Evolutionary conservation across 2,113 vertebrate genomes (phyloP).

Genomic region (Capra hircus): DNA sequence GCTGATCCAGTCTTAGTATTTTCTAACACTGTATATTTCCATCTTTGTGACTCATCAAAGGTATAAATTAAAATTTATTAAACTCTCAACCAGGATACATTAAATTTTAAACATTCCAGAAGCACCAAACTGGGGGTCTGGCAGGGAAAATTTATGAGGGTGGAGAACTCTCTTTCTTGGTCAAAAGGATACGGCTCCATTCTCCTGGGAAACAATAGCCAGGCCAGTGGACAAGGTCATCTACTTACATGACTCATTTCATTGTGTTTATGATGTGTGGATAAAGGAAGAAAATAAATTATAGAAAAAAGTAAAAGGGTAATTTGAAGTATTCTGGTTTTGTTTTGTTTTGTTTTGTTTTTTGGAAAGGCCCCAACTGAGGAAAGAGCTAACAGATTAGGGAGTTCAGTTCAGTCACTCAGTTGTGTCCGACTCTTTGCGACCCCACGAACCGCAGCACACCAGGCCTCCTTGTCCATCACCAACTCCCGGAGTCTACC

Average conservation of each 20-base stretch:
- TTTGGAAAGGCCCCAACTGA: not conserved
- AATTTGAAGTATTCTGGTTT: not conserved
- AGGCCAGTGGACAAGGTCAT: not conserved
- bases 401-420: not conserved
- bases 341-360: not conserved
- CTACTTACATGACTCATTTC: not conserved
- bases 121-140: not conserved
- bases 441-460: accelerated
- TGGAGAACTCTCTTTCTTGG: not conserved
- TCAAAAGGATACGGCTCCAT: not conserved
- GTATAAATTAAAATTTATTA: not conserved
- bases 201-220: not conserved
- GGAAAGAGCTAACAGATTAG: not conserved
- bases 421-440: not conserved
- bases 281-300: conserved; percentile 22
- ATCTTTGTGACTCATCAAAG: not conserved
- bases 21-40: not conserved
- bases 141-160: not conserved
- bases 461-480: not conserved
- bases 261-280: not conserved
- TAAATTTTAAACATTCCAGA: not conserved
- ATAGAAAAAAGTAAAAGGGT: not conserved
- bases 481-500: not conserved
- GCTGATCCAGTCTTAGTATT: not conserved
- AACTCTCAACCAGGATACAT: not conserved